Percentiles rank a stretch among this genome's conserved stretches.
phyloP scores from a whole-genome alignment of 2,797 vertebrate species.

The Aphelocoma californica region DNA sequence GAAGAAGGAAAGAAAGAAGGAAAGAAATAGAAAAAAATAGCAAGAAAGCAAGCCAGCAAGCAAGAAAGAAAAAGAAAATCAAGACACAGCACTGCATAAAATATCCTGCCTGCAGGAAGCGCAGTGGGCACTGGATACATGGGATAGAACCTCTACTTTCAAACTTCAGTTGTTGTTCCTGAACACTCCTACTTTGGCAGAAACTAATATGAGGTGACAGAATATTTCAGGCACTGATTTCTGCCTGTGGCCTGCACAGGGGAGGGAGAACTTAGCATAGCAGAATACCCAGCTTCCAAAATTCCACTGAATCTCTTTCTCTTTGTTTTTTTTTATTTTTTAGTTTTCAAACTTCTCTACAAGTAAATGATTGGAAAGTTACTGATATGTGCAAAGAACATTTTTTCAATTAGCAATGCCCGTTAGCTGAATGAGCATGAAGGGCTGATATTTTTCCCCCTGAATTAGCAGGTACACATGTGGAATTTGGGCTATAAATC shows the following conservation, averaged over 20 bases:
- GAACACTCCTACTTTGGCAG: not conserved
- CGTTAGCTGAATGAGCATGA: conserved; percentile 63
- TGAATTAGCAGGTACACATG: conserved; percentile 66
- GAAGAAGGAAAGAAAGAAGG: no score
- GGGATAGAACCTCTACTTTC: not conserved
- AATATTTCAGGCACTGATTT: not conserved
- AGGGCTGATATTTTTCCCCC: conserved; percentile 49
- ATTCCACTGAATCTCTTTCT: not conserved
- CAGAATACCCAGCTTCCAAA: not conserved
- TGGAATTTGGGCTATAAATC: conserved; percentile 62
- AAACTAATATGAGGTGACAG: not conserved
- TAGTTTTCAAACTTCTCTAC: conserved; percentile 45
- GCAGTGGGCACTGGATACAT: not conserved
- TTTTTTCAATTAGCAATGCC: conserved; percentile 67
- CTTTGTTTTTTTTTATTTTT: not conserved
- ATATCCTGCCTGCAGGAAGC: not conserved
- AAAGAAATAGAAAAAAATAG: not conserved
- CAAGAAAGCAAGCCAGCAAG: no score
- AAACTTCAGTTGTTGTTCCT: not conserved
- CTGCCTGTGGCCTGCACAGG: not conserved
- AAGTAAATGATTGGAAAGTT: conserved; percentile 64
- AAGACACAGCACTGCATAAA: not conserved
- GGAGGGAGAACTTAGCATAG: not conserved
- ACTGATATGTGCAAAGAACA: conserved; percentile 55
- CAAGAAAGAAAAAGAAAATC: not conserved